phyloP scores from a whole-genome alignment of 2,888 invertebrate species.

The Masnerella sp. region DNA sequence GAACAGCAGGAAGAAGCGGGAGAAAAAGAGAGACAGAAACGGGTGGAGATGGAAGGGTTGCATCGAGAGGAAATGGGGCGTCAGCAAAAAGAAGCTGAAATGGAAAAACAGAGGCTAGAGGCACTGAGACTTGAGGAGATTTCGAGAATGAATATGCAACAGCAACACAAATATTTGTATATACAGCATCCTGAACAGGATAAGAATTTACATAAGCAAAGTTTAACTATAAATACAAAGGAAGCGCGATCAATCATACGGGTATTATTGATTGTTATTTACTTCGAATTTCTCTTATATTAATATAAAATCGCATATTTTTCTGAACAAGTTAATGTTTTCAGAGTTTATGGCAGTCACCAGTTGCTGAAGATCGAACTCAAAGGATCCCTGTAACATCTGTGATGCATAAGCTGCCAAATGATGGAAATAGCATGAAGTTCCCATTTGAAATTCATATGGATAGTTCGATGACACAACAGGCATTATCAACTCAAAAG shows the following conservation, averaged over 20 bases:
- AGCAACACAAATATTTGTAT: conserved; percentile 70
- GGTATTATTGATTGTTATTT: conserved; percentile 72
- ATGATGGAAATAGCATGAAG: conserved; percentile 67
- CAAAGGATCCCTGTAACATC: conserved; percentile 57
- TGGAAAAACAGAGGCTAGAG: conserved; percentile 67
- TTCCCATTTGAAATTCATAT: conserved; percentile 74
- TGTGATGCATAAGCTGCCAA: conserved; percentile 65
- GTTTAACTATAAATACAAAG: conserved; percentile 84
- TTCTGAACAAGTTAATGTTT: conserved; percentile 68
- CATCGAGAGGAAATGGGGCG: conserved; percentile 64
- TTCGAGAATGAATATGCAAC: conserved; percentile 68
- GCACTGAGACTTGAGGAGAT: conserved; percentile 71
- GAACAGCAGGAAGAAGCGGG: conserved; percentile 64
- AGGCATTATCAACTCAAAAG: conserved; percentile 70
- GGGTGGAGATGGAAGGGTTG: conserved; percentile 52
- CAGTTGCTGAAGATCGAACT: conserved; percentile 49
- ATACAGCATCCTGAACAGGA: conserved; percentile 68
- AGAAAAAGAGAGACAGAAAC: conserved; percentile 57
- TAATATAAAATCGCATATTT: too few species aligned
- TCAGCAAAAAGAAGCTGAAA: conserved; percentile 63
- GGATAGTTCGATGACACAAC: conserved; percentile 76
- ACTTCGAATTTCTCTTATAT: too few species aligned
- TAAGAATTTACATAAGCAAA: conserved; percentile 80
- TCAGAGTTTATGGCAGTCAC: conserved; percentile 71
- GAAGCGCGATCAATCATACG: conserved; percentile 84